Base-by-base conservation (phyloP, 53 echinoderm and acorn worm species). In the Astropecten irregularis region DNA sequence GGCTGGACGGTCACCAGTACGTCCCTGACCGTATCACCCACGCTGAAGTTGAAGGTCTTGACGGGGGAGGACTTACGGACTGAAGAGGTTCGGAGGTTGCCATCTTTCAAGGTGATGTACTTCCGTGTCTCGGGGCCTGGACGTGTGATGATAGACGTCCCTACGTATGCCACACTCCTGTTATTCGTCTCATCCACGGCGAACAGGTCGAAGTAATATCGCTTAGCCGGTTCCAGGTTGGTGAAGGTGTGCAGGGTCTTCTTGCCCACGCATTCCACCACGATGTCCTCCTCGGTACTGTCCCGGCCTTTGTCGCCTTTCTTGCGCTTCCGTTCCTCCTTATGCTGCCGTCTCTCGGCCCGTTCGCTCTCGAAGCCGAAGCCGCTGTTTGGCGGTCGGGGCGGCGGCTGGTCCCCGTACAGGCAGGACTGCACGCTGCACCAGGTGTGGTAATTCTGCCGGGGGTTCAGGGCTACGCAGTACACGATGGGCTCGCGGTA, bases 231-330 rank as follows among this genome's bases (percentile, higher is more conserved):
- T 34, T 87, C 85, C 36, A 97, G 69, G 68, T 97, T 89, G 20
- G 92, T 97, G 68, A 92, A 84, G 14, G 94, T 97, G 88, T 97
- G 97, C 30, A 89, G 86, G 0, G 89, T 97, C 40, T 97, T 97
- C 51, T 79, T 69, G 0, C 97, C 97, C 28, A 97, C 92, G 25
- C 97, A 97, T 66, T 97, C 97, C 37, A 97, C 72, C 9, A 76
- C 71, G 44, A 97, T 53, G 35, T 92, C 91, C 0, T 84, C 60
- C 22, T 88, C 87, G 2, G 28, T 47, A 27, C 49, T 39, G 31
- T 81, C 59, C 6, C 47, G 63, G n/a, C 66, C 59, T 21, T 56
- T 58, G 7, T 44, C 73, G 18, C 51, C 71, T 63, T 86, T 85
- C 18, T 81, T 73, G 10, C 69, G 76, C 49, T 83, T 77, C 40